Percentiles rank a stretch among this genome's conserved stretches.
phyloP scores from a whole-genome alignment of 2,888 invertebrate genomes.

The Ormyrus nitidulus region DNA sequence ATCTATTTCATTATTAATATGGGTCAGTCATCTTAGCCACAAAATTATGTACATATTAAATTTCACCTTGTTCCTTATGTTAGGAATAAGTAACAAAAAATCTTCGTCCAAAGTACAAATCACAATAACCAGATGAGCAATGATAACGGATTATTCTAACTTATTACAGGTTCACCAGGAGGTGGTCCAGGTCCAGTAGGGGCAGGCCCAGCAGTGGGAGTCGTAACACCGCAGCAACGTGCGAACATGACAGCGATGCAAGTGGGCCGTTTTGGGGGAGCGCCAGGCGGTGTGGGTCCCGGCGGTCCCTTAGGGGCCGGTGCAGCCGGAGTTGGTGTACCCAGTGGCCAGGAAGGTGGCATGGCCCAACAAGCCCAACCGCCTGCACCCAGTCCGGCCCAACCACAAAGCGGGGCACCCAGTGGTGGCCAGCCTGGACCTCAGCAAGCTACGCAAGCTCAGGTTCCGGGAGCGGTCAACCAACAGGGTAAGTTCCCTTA shows the following conservation, averaged over 20 bases:
- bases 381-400: slow-evolving; percentile 86
- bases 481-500: slow-evolving; percentile 65
- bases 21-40: too few species aligned
- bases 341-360: slow-evolving; percentile 80
- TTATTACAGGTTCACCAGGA: slow-evolving; percentile 67
- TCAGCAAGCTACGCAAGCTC: slow-evolving; percentile 77
- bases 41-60: too few species aligned
- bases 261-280: slow-evolving; percentile 71
- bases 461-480: slow-evolving; percentile 74
- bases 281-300: slow-evolving; percentile 75
- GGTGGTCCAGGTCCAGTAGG: slow-evolving; percentile 69
- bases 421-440: slow-evolving; percentile 80
- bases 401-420: slow-evolving; percentile 86
- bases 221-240: slow-evolving; percentile 79
- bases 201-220: slow-evolving; percentile 73
- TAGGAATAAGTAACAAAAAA: neutral
- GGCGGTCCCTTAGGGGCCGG: slow-evolving; percentile 76
- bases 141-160: neutral
- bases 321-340: slow-evolving; percentile 72
- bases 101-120: neutral
- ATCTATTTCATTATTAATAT: too few species aligned
- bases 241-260: slow-evolving; percentile 74
- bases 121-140: neutral
- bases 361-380: slow-evolving; percentile 86
- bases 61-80: too few species aligned